These are phyloP conservation scores for Numenius arquata DNA, from an alignment of 2,113 vertebrate species.

Conservation along the genomic window DNA sequence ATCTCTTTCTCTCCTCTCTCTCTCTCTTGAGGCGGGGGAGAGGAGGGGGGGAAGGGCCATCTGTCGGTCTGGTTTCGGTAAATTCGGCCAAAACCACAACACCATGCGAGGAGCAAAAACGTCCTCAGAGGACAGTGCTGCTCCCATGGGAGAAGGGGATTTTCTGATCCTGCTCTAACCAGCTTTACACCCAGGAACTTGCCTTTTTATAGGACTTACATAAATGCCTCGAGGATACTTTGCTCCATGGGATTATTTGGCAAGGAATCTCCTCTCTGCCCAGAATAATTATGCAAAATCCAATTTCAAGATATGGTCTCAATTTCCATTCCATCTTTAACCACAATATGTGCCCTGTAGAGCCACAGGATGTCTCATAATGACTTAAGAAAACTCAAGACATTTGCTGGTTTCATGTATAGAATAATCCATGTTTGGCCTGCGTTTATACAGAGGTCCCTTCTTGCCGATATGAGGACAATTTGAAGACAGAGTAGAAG, in stretches of 20 bases:
- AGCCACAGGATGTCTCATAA: background rate
- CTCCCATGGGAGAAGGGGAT: background rate
- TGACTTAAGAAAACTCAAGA: background rate
- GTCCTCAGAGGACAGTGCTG: background rate
- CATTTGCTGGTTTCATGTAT: background rate
- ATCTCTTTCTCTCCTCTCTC: too few relatives aligned
- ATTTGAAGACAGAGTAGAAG: background rate
- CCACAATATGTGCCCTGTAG: background rate
- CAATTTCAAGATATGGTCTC: background rate
- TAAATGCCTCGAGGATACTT: background rate
- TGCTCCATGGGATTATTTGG: background rate
- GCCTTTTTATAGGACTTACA: background rate
- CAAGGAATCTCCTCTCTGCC: background rate
- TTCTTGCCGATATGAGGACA: background rate
- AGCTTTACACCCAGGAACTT: background rate
- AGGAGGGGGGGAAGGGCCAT: too few relatives aligned
- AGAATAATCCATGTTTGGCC: background rate
- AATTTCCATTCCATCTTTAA: background rate
- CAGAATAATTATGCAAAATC: background rate
- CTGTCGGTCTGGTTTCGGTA: too few relatives aligned
- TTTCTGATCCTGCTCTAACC: background rate
- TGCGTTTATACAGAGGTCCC: background rate
- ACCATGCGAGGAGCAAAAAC: background rate
- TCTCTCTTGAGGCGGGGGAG: too few relatives aligned
- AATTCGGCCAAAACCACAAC: too few relatives aligned